Evolutionary conservation across 1,140 invertebrate genomes (phyloP).

Genomic region (Colletes gigas): DNA sequence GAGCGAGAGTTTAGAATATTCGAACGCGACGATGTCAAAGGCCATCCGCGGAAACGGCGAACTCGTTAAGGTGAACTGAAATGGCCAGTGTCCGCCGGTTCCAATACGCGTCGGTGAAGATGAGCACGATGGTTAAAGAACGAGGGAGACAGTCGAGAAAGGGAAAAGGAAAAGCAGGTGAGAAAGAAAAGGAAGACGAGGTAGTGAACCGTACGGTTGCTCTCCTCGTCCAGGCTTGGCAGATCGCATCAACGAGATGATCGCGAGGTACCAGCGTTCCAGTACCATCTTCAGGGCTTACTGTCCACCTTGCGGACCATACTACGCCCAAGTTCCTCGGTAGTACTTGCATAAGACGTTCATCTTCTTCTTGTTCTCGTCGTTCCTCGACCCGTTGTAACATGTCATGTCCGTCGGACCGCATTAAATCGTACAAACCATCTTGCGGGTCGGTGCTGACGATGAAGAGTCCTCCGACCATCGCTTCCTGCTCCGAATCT

Average conservation of each 20-base stretch:
- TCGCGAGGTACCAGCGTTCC: slow-evolving; percentile 55
- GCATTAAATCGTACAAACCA: slow-evolving; percentile 55
- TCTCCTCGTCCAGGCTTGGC: slow-evolving; percentile 28
- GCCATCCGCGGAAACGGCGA: not conserved
- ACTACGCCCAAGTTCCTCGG: slow-evolving; percentile 33
- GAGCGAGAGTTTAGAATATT: not conserved
- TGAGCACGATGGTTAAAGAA: not conserved
- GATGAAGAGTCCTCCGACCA: slow-evolving; percentile 23
- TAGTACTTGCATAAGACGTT: slow-evolving; percentile 42
- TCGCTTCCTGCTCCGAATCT: slow-evolving; percentile 33
- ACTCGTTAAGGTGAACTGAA: slow-evolving; percentile 20
- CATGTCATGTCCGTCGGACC: slow-evolving; percentile 37
- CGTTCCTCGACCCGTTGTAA: slow-evolving; percentile 37
- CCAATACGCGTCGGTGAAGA: slow-evolving; percentile 40
- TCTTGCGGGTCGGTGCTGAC: slow-evolving; percentile 33
- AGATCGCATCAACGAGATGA: slow-evolving; percentile 66
- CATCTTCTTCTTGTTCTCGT: slow-evolving; percentile 34
- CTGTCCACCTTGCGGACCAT: slow-evolving; percentile 49
- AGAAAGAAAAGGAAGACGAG: slow-evolving; percentile 34
- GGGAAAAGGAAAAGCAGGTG: not conserved
- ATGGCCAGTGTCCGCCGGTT: not conserved
- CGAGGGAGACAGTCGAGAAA: not conserved
- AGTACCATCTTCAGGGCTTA: slow-evolving; percentile 40
- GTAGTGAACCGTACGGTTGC: slow-evolving; percentile 34
- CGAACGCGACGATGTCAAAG: not conserved